Base-by-base conservation (phyloP, 2,113 vertebrate species). In the Solea senegalensis region DNA sequence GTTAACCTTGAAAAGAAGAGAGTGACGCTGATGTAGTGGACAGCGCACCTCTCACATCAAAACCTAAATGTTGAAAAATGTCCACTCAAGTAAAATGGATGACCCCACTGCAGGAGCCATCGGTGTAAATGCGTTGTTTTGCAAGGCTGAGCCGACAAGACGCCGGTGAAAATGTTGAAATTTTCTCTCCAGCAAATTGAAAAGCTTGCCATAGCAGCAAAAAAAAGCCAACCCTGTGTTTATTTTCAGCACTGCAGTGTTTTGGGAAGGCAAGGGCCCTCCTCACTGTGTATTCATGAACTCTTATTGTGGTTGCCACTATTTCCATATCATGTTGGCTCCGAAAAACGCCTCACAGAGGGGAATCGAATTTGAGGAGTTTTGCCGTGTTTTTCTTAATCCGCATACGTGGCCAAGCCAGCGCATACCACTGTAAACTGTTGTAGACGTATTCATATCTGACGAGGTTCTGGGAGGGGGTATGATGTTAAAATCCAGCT, bases 41-140 rank as follows among this genome's bases (percentile, higher is more conserved):
- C 81, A 71, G 66, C 54, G 46, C 49, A 52, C 52, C 76, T 69
- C 83, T 86, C 82, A 72, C 77, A 82, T 86, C 80, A 76, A 80
- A 75, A 80, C 76, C 78, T 81, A 92, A 90, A 90, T 87, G 86
- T 84, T 89, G 88, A 92, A 90, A 92, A 91, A 92, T 90, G 85
- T 90, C 83, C 89, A 79, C 72, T 86, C 87, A 68, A 68, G 86
- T 83, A 83, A 91, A 91, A 91, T 88, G 65, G 75, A 88, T 87
- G 85, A 76, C 74, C 80, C 54, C 7, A 53, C 83, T 60, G 58
- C 58, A 44, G 54, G 76, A 69, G 41, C 69, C 45, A 27, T 79
- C 43, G 50, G 69, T 83, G 83, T 86, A 81, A 80, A 88, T 86
- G 72, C 80, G 80, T 76, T 84, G 85, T 89, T 89, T 90, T 87